Evolutionary conservation across 1,140 invertebrate genomes (phyloP), one percentile per base, ranked within the genome.

Genomic region (Helicoverpa armigera): DNA sequence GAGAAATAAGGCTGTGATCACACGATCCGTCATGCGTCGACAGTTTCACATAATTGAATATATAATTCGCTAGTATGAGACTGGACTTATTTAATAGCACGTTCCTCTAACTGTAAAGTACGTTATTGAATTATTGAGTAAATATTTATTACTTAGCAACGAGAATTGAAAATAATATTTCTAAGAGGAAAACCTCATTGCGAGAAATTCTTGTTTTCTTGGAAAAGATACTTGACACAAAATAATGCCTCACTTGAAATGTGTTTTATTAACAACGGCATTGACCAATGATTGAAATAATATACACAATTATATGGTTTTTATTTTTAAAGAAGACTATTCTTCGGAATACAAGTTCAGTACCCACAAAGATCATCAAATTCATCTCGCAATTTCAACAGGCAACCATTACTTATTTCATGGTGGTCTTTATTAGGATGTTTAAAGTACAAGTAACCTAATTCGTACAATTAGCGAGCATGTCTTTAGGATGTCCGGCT

Each of bases 11-110:
- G 29, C n/a, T 67, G n/a, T 50, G 43, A 67, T 67, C 35, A 67
- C 63, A 67, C 63, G 16, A 67, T 67, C 63, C 50, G n/a, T 67
- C 63, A 67, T 67, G 63, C 67, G n/a, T 51, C 67, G 67, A 70
- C 48, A 70, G 67, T 23, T 53, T 54, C 50, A 70, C 48, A 29
- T 53, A 70, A 70, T 53, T 70, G 48, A 70, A 70, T 53, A 70
- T 70, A 23, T 29, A 70, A 53, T 14, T 70, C 50, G 23, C 35
- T 31, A 2, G 48, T 53, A 54, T 43, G 31, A 65, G 61, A 43
- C 61, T 43, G 3, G 61, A 10, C 35, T 43, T 43, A 65, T 65
- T 43, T 43, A 65, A 65, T 63, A 60, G 23, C 63, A 43, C 16
- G 63, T 67, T 67, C 35, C 43, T 11, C n/a, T 67, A 67, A 67